Percentiles rank a stretch among this genome's conserved stretches.
These are phyloP conservation scores for Sterrhoptilus dennistouni DNA, from an alignment of 2,113 vertebrate species.

Conservation along the genomic window DNA sequence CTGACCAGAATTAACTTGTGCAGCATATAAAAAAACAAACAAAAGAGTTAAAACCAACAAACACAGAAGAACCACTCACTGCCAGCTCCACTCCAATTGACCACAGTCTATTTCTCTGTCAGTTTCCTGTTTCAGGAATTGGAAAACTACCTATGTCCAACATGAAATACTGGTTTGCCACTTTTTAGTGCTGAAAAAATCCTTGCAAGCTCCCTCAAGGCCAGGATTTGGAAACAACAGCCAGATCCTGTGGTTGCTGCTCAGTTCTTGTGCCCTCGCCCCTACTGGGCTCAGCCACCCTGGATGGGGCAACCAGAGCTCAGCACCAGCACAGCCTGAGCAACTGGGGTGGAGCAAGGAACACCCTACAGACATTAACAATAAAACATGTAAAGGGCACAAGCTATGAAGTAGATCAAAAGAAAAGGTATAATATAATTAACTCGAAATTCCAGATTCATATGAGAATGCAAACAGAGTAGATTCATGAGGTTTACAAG, in stretches of 20 bases:
- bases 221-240: background rate
- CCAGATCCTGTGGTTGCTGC: background rate
- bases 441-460: background rate
- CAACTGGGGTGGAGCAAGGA: background rate
- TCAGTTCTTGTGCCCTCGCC: background rate
- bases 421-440: background rate
- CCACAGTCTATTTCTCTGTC: background rate
- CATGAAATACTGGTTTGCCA: fast-evolving
- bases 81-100: background rate
- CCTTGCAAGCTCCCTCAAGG: background rate
- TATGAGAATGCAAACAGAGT: background rate
- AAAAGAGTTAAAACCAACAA: background rate
- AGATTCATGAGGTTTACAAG: background rate
- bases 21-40: background rate
- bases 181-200: background rate
- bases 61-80: background rate
- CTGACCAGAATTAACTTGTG: background rate
- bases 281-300: background rate
- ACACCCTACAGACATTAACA: background rate
- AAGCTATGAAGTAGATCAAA: background rate
- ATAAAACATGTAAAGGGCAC: background rate
- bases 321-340: background rate
- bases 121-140: background rate
- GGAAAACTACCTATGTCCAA: background rate
- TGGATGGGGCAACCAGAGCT: background rate